Evolutionary conservation across 92 coral and sea anemone species (phyloP).

Genomic region (Pocillopora meandrina): DNA sequence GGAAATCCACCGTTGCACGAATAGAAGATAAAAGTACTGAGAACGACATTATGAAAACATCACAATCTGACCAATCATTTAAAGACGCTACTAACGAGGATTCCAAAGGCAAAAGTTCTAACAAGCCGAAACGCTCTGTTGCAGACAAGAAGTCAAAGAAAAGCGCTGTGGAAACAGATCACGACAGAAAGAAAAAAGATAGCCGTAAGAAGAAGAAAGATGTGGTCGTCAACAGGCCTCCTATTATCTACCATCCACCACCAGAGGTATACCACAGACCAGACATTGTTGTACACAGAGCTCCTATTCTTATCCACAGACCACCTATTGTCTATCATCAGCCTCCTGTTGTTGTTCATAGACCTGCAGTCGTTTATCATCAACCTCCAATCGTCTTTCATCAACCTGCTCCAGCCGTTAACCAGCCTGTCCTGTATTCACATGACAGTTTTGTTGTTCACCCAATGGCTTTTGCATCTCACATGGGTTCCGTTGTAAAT

Average conservation of each 20-base stretch:
- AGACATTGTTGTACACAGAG: slow-evolving; percentile 97
- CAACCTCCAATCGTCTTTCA: slow-evolving; percentile 98
- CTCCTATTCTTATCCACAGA: slow-evolving; percentile 96
- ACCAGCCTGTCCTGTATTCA: slow-evolving; percentile 92
- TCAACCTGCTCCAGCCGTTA: slow-evolving; percentile 97
- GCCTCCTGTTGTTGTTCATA: slow-evolving; percentile 95
- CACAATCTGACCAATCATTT: slow-evolving; percentile 30
- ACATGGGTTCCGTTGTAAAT: slow-evolving; percentile 91
- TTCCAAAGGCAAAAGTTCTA: slow-evolving; percentile 53
- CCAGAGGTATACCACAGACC: slow-evolving; percentile 99
- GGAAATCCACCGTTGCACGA: slow-evolving; percentile 69
- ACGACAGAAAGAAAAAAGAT: slow-evolving; percentile 25
- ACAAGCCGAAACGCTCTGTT: slow-evolving; percentile 73
- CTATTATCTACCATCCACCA: slow-evolving; percentile 98
- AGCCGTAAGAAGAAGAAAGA: slow-evolving; percentile 89
- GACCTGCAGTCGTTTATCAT: slow-evolving; percentile 98
- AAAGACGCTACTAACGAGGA: slow-evolving; percentile 41
- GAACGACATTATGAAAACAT: slow-evolving; percentile 20
- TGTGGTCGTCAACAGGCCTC: slow-evolving; percentile 98
- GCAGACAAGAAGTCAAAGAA: slow-evolving; percentile 60
- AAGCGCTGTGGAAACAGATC: slow-evolving; percentile 26
- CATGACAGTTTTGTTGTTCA: slow-evolving; percentile 93
- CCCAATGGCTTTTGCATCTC: slow-evolving; percentile 88
- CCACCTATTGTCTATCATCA: slow-evolving; percentile 99
- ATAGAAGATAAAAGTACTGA: slow-evolving; percentile 38